Evolutionary conservation across 2,113 vertebrate species (phyloP).

Genomic region (Struthidea cinerea): DNA sequence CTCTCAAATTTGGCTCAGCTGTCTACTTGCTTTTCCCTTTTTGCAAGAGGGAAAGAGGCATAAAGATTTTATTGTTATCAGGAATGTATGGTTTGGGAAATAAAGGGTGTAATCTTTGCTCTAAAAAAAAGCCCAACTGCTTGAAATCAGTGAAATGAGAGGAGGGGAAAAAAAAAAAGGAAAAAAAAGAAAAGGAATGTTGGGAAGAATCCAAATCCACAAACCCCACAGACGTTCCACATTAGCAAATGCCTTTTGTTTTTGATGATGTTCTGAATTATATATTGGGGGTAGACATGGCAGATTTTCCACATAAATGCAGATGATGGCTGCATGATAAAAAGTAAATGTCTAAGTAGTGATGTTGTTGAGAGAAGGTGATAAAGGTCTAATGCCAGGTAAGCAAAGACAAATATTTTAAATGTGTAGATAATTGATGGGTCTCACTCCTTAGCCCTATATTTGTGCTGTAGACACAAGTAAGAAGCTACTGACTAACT

Average conservation of each 20-base stretch:
- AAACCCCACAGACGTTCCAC: not conserved
- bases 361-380: not conserved
- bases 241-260: not conserved
- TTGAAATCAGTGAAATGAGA: not conserved
- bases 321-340: not conserved
- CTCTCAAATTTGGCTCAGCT: not conserved
- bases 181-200: not conserved
- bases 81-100: not conserved
- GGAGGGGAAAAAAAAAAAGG: no score
- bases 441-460: not conserved
- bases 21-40: not conserved
- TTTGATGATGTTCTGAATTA: not conserved
- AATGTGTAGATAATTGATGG: not conserved
- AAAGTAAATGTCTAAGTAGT: not conserved
- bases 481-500: not conserved
- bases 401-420: not conserved
- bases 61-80: not conserved
- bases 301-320: not conserved
- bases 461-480: not conserved
- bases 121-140: not conserved
- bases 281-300: not conserved
- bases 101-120: not conserved
- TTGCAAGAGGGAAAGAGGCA: not conserved
- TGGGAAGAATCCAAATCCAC: not conserved
- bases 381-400: not conserved